Base-by-base conservation (phyloP, 2,797 vertebrate species). In the Sebastiscus tertius region DNA sequence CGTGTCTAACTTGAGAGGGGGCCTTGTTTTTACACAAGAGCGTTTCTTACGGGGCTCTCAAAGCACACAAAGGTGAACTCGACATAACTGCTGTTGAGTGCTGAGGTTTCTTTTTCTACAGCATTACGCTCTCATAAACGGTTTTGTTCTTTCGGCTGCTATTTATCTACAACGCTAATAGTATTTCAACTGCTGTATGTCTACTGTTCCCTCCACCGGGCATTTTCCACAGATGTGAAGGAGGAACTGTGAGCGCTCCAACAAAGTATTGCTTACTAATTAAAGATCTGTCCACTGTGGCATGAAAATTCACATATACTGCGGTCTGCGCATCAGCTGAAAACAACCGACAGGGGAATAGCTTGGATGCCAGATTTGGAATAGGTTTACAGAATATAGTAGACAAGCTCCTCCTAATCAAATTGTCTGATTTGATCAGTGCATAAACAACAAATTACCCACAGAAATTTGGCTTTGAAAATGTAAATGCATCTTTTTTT, bases 251-350 rank as follows among this genome's bases (percentile, higher is more conserved):
- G 76, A 76, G 81, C 31, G 34, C 82, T 91, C 85, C 86, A 91
- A 87, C 84, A 84, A 89, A 90, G 88, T 89, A 85, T 88, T 85
- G 77, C 86, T 92, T 83, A 77, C 86, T 93, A 91, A 93, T 93
- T 92, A 94, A 93, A 93, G 89, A 87, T 83, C 60, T 86, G 89
- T 89, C 90, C 80, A 72, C 88, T 77, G 83, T 89, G 86, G 79
- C 76, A 87, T 77, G 61, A 84, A 86, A 88, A 89, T 89, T 64
- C 75, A 89, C 83, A 74, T 78, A 82, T 74, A 72, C 56, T 55
- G 79, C 75, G 67, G 75, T 75, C 77, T 82, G 79, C 85, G 79
- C 81, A 72, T 90, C 85, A 87, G 86, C 84, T 84, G 70, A 87
- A 95, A 88, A 85, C 85, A 87, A 59, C 80, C 65, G 71, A 78